A percentile compares a stretch with the other conserved stretches of the same genome.
These are phyloP conservation scores for Lepisosteus oculatus DNA, from an alignment of 2,113 vertebrate species.

Conservation along the genomic window DNA sequence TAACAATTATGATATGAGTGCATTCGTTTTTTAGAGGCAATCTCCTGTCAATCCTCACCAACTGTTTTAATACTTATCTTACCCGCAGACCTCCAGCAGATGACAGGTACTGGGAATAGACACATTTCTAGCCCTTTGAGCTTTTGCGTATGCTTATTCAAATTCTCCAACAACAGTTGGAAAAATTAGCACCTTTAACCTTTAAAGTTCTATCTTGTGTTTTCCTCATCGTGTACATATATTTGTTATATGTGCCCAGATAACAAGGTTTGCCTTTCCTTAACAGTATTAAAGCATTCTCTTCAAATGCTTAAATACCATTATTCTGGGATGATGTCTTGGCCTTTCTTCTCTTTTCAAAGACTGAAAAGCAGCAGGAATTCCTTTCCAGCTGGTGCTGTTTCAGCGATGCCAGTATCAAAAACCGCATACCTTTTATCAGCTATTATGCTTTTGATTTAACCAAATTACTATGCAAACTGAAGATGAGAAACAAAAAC, in stretches of 20 bases:
- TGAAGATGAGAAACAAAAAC: slow-evolving; percentile 55
- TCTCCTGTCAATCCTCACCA: slow-evolving; percentile 59
- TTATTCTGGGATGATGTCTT: slow-evolving; percentile 19
- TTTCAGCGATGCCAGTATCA: slow-evolving; percentile 41
- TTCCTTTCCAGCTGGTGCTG: slow-evolving; percentile 44
- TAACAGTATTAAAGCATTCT: slow-evolving; percentile 2
- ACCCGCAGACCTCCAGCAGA: slow-evolving; percentile 28
- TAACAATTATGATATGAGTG: slow-evolving; percentile 65
- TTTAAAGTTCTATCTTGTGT: not conserved
- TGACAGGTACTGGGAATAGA: not conserved
- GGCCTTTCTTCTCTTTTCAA: slow-evolving; percentile 34
- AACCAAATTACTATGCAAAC: slow-evolving; percentile 59
- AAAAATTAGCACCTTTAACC: not conserved
- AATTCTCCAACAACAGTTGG: not conserved
- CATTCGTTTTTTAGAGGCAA: slow-evolving; percentile 63
- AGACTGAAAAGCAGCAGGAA: slow-evolving; percentile 24
- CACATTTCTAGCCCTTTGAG: not conserved
- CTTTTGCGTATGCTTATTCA: not conserved
- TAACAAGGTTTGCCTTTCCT: not conserved
- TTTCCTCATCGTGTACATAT: not conserved
- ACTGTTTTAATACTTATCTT: slow-evolving; percentile 41
- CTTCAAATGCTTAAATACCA: slow-evolving; percentile 34
- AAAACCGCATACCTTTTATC: slow-evolving; percentile 61
- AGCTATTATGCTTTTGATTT: slow-evolving; percentile 52
- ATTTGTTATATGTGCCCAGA: not conserved